Percentiles rank a stretch among this genome's conserved stretches.
These are phyloP conservation scores for Perognathus longimembris DNA, from an alignment of 2,113 vertebrate species.

Conservation along the genomic window DNA sequence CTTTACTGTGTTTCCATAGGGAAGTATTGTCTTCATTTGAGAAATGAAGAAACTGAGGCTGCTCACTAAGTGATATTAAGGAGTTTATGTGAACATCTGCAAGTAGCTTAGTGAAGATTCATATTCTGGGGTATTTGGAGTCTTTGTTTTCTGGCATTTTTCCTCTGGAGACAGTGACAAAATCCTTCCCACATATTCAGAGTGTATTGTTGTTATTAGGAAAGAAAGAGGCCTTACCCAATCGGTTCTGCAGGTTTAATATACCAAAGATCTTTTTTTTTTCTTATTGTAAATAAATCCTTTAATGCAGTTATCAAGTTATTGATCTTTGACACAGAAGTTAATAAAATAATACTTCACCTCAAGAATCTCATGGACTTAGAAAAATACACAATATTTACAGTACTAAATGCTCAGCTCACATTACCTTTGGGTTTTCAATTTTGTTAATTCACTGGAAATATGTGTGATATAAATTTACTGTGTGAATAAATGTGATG, in stretches of 20 bases:
- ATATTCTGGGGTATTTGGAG: not conserved
- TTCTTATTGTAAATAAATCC: not conserved
- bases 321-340: not conserved
- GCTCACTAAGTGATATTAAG: not conserved
- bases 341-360: not conserved
- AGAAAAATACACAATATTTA: not conserved
- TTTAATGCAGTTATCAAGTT: not conserved
- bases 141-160: not conserved
- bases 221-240: too few relatives aligned
- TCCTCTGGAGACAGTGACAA: not conserved
- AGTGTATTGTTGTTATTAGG: too few relatives aligned
- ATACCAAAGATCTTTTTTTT: not conserved
- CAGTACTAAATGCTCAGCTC: not conserved
- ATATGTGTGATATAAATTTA: too few relatives aligned
- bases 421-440: not conserved
- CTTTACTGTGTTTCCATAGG: not conserved
- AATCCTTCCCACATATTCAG: not conserved
- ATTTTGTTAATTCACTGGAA: not conserved
- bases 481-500: not conserved
- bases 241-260: not conserved
- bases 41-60: not conserved
- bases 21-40: not conserved
- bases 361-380: not conserved
- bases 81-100: not conserved
- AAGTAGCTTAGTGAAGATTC: not conserved